Evolutionary conservation across 2,797 vertebrate genomes (phyloP), one percentile per base, ranked within the genome.

Genomic region (Sebastiscus tertius): DNA sequence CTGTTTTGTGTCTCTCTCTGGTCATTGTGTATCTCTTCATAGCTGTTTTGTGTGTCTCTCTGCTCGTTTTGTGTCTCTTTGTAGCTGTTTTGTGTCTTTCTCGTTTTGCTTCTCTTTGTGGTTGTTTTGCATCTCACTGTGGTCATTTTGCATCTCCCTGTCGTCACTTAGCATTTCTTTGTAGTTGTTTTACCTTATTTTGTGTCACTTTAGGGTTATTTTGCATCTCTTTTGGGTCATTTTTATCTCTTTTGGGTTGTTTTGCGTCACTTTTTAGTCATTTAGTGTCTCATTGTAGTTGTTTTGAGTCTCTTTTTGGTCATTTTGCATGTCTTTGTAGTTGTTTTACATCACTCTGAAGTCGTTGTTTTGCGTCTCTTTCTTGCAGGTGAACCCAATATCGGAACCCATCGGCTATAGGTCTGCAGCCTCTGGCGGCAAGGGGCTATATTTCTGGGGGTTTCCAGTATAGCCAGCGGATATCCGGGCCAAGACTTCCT

Each of bases 1-100:
- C 20, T n/a, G 3, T 42, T 42, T 7, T 42, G 39, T 6, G 0
- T 42, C 39, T 42, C 14, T 39, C 12, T 39, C 12, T 39, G 36
- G 36, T 39, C 5, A 5, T n/a, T 29, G 5, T 29, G 39, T 1
- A 0, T 46, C 3, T 10, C 10, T n/a, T n/a, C 24, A 0, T 60
- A 11, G 39, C 27, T 1, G 31, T 29, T 29, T 49, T 6, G 16
- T 3, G 7, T 46, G 16, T 46, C 42, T 46, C 6, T 46, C 3
- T 46, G 42, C 16, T 46, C 3, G 6, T 46, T 39, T 2, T 13
- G 14, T 11, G 5, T 29, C 3, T 11, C 11, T 65, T 7, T 16
- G 3, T 24, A 9, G n/a, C 42, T 59, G 6, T 4, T 36, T 33
- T 24, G 12, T 7, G 1, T 61, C 24, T n/a, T 12, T 13, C 4